Conservation (phyloP, 2,888 invertebrate species). For the Papilio protenor region DNA sequence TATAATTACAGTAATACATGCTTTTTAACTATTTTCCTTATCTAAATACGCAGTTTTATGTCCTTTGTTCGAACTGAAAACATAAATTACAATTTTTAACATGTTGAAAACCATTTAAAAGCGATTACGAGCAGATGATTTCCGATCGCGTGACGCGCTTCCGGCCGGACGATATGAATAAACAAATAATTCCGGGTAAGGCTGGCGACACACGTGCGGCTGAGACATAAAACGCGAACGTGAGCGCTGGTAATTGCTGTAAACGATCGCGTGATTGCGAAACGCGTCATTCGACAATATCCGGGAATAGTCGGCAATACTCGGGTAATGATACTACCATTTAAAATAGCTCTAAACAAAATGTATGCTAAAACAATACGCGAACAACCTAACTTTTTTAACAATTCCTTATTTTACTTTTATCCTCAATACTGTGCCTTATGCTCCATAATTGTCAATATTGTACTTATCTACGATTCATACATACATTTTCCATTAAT, state of each 20-base stretch:
- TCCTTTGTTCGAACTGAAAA: conserved; percentile 13
- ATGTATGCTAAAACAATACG: neutral
- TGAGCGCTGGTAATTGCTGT: conserved; percentile 50
- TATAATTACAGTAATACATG: conserved; percentile 11
- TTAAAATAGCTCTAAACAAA: conserved; percentile 34
- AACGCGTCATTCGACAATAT: conserved; percentile 29
- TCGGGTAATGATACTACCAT: conserved; percentile 28
- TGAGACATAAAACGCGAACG: conserved; percentile 50
- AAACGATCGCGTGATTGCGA: conserved; percentile 48
- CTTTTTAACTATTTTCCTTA: conserved; percentile 10
- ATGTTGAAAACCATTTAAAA: conserved; percentile 53
- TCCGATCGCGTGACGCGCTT: conserved; percentile 49
- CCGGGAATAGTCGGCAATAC: conserved; percentile 3
- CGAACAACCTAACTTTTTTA: neutral
- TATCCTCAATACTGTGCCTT: neutral
- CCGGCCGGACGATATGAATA: conserved; percentile 48
- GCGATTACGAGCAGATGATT: conserved; percentile 47
- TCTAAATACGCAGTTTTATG: conserved; percentile 6
- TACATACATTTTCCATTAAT: neutral
- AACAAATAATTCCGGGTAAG: conserved; percentile 47
- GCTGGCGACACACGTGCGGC: conserved; percentile 47
- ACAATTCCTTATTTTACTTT: neutral
- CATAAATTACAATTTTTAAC: conserved; percentile 23
- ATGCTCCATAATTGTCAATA: neutral
- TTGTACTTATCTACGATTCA: neutral